A percentile compares a stretch with the other conserved stretches of the same genome.
Conservation (phyloP, 1,140 invertebrate species). For the Drosophila malerkotliana region DNA sequence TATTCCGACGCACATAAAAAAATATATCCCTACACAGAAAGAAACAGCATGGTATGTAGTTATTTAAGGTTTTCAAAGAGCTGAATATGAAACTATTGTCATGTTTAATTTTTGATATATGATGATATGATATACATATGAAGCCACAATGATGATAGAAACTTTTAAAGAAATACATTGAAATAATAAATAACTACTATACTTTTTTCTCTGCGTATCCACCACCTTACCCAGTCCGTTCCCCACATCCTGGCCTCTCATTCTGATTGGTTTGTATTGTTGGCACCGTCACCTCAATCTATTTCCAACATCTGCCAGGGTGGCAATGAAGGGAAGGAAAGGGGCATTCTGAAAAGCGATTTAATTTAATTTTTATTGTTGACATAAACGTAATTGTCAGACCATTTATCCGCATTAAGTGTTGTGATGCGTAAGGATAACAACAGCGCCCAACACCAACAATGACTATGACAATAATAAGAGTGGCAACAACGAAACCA, state of each 20-base stretch:
- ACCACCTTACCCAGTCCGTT: background rate
- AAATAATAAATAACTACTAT: background rate
- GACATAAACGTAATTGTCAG: slow-evolving; percentile 83
- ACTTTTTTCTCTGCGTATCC: background rate
- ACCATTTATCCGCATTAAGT: slow-evolving; percentile 83
- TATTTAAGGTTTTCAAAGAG: too few species aligned
- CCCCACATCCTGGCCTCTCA: slow-evolving; percentile 3
- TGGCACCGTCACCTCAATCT: slow-evolving; percentile 60
- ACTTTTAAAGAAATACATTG: too few species aligned
- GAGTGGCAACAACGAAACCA: slow-evolving; percentile 60
- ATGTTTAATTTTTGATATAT: background rate
- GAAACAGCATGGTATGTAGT: background rate
- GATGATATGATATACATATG: too few species aligned
- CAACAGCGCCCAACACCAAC: slow-evolving; percentile 48
- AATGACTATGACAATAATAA: slow-evolving; percentile 53
- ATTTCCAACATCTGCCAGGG: slow-evolving; percentile 72
- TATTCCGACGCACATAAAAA: slow-evolving; percentile 33
- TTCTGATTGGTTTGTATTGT: slow-evolving; percentile 64
- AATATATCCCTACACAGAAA: slow-evolving; percentile 6
- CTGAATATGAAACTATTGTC: background rate
- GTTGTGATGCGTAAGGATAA: slow-evolving; percentile 81
- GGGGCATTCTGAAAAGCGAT: slow-evolving; percentile 73
- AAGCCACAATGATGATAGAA: too few species aligned
- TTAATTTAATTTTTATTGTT: slow-evolving; percentile 83
- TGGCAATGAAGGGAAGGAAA: slow-evolving; percentile 19